Base-by-base conservation (phyloP, 1,140 invertebrate species). In the Musca vetustissima region DNA sequence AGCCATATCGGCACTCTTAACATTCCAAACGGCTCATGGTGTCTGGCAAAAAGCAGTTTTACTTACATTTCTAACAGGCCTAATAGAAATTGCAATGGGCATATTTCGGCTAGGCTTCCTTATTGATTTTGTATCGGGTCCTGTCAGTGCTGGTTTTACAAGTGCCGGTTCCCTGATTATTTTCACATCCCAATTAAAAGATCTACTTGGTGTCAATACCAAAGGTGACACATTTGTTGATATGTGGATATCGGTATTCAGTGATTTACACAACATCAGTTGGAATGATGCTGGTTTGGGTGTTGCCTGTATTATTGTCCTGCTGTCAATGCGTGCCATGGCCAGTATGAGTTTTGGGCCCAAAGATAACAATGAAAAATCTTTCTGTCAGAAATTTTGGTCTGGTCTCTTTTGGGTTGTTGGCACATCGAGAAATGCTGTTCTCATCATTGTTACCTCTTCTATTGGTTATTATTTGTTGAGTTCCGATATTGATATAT, bases 141-240 rank as follows among this genome's bases (percentile, higher is more conserved):
- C 95, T 0, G 95, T 98, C 0, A 94, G 94, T 15, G 95, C 92
- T 2, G 94, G 94, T 6, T 98, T 97, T 79, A 97, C 95, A 0
- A 95, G 93, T 4, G 95, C 95, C 4, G 95, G 95, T 11, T 94
- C 95, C 21, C 84, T 98, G 22, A 95, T 96, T 71, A 97, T 98
- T 64, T 89, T 93, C 9, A 90, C 91, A 4, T 94, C 94, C 1
- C 95, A 98, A 86, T 85, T 97, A 28, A 97, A 95, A 83, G 91
- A 93, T 75, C 82, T 96, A 48, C 86, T 95, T n/a, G 92, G 92
- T 4, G 92, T 97, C 43, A 85, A 85, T 8, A 93, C 92, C 1
- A 88, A 85, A 14, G 92, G 91, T 11, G 85, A 85, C 21, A 93
- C 89, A 11, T 93, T 93, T 76, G 73, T 93, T 4, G 85, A 92